Base-by-base conservation (phyloP, 2,888 invertebrate species). In the Aelia acuminata region DNA sequence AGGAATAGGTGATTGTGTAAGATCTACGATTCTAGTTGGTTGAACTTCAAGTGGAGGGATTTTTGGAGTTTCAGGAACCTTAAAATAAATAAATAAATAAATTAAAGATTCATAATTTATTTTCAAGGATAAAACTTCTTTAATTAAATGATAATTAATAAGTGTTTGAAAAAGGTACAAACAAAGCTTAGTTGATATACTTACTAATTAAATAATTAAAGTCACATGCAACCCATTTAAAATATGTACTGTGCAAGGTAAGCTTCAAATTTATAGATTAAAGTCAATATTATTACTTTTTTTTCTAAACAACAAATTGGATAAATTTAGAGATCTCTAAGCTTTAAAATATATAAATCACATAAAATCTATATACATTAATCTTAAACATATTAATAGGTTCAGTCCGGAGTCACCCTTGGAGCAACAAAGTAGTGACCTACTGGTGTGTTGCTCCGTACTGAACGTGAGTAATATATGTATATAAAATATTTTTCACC, bases 401-500 rank as follows among this genome's bases (percentile, higher is more conserved):
- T n/a, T n/a, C n/a, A n/a, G n/a, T n/a, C n/a, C n/a, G n/a, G n/a
- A n/a, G n/a, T n/a, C n/a, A n/a, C n/a, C n/a, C n/a, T n/a, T n/a
- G n/a, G n/a, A n/a, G n/a, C n/a, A n/a, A n/a, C n/a, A n/a, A n/a
- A n/a, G n/a, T n/a, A n/a, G n/a, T n/a, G n/a, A n/a, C n/a, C n/a
- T n/a, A n/a, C n/a, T n/a, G n/a, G n/a, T n/a, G n/a, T n/a, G n/a
- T n/a, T n/a, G n/a, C n/a, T n/a, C n/a, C n/a, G n/a, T n/a, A n/a
- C n/a, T n/a, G n/a, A n/a, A n/a, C n/a, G n/a, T n/a, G n/a, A n/a
- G n/a, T n/a, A n/a, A 57, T 57, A 26, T n/a, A 5, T 13, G 26
- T 26, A 57, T 57, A 57, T 11, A 88, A 31, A n/a, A 39, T 47
- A 35, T 75, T 57, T 88, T 90, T 91, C 90, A 92, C 92, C 92